Evolutionary conservation across 2,888 invertebrate genomes (phyloP).

Genomic region (Sesia apiformis): DNA sequence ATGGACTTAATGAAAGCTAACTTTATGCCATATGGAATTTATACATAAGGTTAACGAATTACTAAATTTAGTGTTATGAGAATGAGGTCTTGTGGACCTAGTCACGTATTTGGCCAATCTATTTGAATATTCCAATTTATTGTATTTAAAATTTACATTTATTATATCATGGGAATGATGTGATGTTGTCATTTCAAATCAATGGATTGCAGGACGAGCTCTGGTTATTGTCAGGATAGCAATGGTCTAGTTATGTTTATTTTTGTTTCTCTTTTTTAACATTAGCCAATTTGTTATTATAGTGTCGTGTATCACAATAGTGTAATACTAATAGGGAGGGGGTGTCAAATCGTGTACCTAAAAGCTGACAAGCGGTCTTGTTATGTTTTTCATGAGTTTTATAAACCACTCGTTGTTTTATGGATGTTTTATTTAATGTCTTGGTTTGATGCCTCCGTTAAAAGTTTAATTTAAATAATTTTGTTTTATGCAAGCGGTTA

Average conservation of each 20-base stretch:
- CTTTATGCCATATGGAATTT: constrained; percentile 75
- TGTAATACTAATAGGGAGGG: constrained; percentile 68
- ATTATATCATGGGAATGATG: constrained; percentile 37
- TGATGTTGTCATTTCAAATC: constrained; percentile 58
- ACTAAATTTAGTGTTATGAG: constrained; percentile 72
- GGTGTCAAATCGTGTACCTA: constrained; percentile 72
- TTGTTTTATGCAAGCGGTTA: constrained; percentile 74
- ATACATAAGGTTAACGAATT: constrained; percentile 74
- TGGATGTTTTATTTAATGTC: constrained; percentile 64
- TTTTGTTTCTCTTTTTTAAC: constrained; percentile 61
- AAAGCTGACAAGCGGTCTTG: constrained; percentile 51
- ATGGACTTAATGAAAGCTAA: constrained; percentile 73
- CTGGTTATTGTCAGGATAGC: constrained; percentile 68
- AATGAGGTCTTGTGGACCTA: constrained; percentile 68
- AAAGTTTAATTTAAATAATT: constrained; percentile 70
- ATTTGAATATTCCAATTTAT: constrained; percentile 73
- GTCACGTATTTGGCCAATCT: constrained; percentile 73
- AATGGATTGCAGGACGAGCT: constrained; percentile 72
- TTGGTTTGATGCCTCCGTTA: constrained; percentile 75
- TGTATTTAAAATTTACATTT: constrained; percentile 66
- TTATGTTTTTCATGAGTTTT: constrained; percentile 70
- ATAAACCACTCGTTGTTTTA: constrained; percentile 68
- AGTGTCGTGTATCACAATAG: constrained; percentile 73
- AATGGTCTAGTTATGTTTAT: constrained; percentile 72
- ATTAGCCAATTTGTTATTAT: constrained; percentile 74